A percentile compares a stretch with the other conserved stretches of the same genome.
Evolutionary conservation across 2,113 vertebrate species (phyloP).

Genomic region (Microcebus lehilahytsara): DNA sequence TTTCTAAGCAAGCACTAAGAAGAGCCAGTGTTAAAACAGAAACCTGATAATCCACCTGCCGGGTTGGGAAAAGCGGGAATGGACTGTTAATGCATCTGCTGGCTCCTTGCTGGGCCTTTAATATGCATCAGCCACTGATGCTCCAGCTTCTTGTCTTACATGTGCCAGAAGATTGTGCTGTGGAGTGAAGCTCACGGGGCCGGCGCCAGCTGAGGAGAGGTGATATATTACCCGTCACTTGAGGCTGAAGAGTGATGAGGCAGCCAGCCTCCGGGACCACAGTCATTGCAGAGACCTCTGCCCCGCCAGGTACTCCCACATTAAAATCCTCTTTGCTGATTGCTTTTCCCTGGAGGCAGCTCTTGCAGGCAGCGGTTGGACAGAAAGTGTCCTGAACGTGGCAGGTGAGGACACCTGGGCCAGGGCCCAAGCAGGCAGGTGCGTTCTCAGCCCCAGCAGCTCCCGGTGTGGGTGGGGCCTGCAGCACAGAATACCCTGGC

Average conservation of each 20-base stretch:
- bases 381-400: neutral
- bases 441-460: neutral
- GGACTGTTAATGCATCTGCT: neutral
- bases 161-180: neutral
- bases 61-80: neutral
- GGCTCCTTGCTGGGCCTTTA: neutral
- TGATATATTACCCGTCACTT: neutral
- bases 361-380: neutral
- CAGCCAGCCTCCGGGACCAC: neutral
- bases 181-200: neutral
- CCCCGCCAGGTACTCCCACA: too few relatives aligned
- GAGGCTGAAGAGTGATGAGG: neutral
- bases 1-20: neutral
- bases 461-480: accelerated
- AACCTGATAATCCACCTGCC: neutral
- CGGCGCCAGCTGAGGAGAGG: neutral
- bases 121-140: neutral
- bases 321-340: neutral
- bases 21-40: neutral
- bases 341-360: neutral
- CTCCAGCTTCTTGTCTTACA: neutral
- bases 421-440: neutral
- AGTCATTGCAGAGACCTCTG: accelerated
- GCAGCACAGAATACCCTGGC: neutral
- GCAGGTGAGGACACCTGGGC: neutral